phyloP scores from a whole-genome alignment of 2,888 invertebrate genomes.

The Trachelus tabidus region DNA sequence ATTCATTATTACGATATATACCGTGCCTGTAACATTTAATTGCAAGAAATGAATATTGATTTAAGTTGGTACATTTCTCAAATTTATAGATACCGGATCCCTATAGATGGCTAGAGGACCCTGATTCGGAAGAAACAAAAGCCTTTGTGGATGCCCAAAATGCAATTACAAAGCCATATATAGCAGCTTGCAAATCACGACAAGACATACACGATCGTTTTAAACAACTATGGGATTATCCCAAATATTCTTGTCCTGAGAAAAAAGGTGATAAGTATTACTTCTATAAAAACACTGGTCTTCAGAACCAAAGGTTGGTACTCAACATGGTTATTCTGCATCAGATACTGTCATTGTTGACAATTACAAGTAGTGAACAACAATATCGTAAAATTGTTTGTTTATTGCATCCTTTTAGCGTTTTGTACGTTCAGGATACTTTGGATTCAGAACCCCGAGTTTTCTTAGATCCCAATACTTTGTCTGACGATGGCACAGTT shows the following conservation, averaged over 20 bases:
- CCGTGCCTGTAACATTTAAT: background rate
- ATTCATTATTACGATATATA: background rate
- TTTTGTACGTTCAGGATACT: conserved; percentile 87
- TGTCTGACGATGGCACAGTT: conserved; percentile 92
- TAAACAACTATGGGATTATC: conserved; percentile 94
- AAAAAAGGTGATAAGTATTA: conserved; percentile 88
- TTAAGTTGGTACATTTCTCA: background rate
- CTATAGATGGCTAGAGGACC: conserved; percentile 97
- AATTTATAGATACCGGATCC: conserved; percentile 81
- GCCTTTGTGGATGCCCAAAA: conserved; percentile 92
- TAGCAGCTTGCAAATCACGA: conserved; percentile 81
- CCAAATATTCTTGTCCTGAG: conserved; percentile 92
- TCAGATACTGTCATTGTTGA: conserved; percentile 10
- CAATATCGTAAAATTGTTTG: conserved; percentile 3
- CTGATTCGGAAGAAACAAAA: conserved; percentile 91
- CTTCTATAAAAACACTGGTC: conserved; percentile 91
- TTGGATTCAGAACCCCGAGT: conserved; percentile 81
- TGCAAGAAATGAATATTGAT: background rate
- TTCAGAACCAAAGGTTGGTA: conserved; percentile 93
- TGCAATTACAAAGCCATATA: conserved; percentile 85
- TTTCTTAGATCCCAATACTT: conserved; percentile 94
- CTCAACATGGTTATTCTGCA: conserved; percentile 39
- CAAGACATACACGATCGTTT: conserved; percentile 81
- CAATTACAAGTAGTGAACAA: background rate
- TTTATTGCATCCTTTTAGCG: conserved; percentile 69